Evolutionary conservation across 2,888 invertebrate species (phyloP).

Genomic region (Sarcophaga subvicina): DNA sequence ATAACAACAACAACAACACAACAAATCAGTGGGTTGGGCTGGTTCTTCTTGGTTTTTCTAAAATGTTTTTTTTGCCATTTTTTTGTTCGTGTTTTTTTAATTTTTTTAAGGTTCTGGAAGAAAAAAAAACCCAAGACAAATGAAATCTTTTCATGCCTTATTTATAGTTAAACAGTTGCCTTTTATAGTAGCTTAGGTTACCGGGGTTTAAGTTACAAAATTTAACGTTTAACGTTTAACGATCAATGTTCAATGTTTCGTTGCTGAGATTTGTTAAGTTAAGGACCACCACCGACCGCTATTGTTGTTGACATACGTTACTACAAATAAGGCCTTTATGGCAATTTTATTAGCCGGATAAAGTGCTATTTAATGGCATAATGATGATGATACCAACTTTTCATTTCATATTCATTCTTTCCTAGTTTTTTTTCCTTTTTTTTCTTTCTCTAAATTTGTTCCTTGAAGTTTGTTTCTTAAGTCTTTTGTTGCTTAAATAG

Average conservation of each 20-base stretch:
- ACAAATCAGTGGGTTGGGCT: conserved; percentile 66
- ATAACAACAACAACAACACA: neutral
- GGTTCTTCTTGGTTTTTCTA: conserved; percentile 1
- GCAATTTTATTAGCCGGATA: conserved; percentile 20
- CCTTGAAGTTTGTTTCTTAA: too few species aligned
- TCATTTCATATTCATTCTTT: too few species aligned
- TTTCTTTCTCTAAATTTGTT: too few species aligned
- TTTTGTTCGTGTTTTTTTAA: neutral
- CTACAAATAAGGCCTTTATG: conserved; percentile 32
- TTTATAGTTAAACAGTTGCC: conserved; percentile 65
- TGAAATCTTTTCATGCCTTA: conserved; percentile 45
- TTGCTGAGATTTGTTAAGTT: conserved; percentile 4
- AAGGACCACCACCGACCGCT: conserved; percentile 25
- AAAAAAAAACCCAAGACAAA: too few species aligned
- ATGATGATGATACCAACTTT: neutral
- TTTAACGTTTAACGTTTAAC: neutral
- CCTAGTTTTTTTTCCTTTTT: too few species aligned
- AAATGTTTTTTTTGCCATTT: neutral
- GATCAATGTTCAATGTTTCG: neutral
- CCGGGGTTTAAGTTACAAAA: neutral
- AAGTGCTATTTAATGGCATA: conserved; percentile 14
- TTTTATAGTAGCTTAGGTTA: conserved; percentile 56
- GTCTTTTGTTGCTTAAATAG: too few species aligned
- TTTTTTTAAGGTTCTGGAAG: conserved; percentile 4
- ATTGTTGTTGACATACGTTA: conserved; percentile 4